Percentiles rank a stretch among this genome's conserved stretches.
phyloP scores from a whole-genome alignment of 2,797 vertebrate genomes.

The Mionectes olivaceus region DNA sequence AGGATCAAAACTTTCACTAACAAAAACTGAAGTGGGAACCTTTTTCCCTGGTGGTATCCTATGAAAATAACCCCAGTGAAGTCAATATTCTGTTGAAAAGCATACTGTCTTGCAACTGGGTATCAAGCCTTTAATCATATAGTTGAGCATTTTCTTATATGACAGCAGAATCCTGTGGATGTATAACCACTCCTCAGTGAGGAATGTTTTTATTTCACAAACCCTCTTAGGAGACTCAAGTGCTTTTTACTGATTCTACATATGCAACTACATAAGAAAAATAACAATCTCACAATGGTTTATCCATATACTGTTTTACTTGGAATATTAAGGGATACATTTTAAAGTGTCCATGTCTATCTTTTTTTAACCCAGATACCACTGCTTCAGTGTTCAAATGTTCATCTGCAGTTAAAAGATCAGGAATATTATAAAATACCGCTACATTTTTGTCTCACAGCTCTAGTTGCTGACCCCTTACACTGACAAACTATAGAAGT shows the following conservation, averaged over 20 bases:
- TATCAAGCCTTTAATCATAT: neutral
- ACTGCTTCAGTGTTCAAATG: neutral
- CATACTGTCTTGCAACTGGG: neutral
- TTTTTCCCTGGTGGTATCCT: neutral
- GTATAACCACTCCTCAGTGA: neutral
- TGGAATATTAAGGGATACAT: neutral
- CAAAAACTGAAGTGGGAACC: neutral
- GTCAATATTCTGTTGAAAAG: neutral
- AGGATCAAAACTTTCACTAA: neutral
- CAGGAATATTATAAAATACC: neutral
- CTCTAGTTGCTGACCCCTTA: neutral
- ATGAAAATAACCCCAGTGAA: neutral
- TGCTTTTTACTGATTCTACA: neutral
- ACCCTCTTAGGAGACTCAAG: neutral
- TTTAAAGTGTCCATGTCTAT: neutral
- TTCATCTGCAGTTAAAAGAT: neutral
- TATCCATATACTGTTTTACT: neutral
- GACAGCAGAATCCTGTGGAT: neutral
- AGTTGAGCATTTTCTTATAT: neutral
- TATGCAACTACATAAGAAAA: neutral
- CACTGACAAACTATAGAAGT: rapidly evolving
- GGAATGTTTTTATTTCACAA: neutral
- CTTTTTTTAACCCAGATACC: neutral
- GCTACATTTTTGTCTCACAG: neutral
- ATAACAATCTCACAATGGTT: rapidly evolving